A percentile compares a stretch with the other conserved stretches of the same genome.
phyloP scores from a whole-genome alignment of 1,140 invertebrate species.

The Brachionus calyciflorus region DNA sequence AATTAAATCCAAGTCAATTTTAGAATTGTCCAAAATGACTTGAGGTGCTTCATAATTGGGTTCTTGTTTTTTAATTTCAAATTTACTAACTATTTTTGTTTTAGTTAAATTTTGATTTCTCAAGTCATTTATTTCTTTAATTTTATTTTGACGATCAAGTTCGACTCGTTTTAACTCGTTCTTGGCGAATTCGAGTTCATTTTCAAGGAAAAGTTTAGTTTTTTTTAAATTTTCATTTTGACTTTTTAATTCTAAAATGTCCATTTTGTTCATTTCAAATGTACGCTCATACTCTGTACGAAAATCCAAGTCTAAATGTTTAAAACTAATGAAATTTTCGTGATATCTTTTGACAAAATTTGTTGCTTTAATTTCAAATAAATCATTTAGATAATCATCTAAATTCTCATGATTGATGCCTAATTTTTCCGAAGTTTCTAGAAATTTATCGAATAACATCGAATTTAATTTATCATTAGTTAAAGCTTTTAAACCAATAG shows the following conservation, averaged over 20 bases:
- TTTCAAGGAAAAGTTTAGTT: background rate
- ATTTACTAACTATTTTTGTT: background rate
- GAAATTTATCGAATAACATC: background rate
- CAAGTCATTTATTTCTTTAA: background rate
- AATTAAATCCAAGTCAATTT: conserved; percentile 10
- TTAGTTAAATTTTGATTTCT: background rate
- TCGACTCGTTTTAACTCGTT: conserved; percentile 4
- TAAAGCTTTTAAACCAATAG: background rate
- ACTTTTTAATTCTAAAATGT: background rate
- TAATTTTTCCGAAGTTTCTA: background rate
- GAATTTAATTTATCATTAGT: background rate
- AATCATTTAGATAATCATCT: background rate
- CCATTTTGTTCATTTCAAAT: background rate
- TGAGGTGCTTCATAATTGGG: too few species aligned
- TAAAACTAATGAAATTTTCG: background rate
- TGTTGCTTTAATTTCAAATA: background rate
- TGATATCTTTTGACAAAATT: background rate
- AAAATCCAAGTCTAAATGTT: background rate
- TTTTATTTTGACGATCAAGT: background rate
- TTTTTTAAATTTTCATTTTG: conserved; percentile 26
- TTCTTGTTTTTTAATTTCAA: background rate
- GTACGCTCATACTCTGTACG: background rate
- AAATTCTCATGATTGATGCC: background rate
- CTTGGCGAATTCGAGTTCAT: background rate
- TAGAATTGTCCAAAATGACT: background rate